Percentiles rank a stretch among this genome's conserved stretches.
Evolutionary conservation across 2,113 vertebrate species (phyloP).

Genomic region (Hymenochirus boettgeri): DNA sequence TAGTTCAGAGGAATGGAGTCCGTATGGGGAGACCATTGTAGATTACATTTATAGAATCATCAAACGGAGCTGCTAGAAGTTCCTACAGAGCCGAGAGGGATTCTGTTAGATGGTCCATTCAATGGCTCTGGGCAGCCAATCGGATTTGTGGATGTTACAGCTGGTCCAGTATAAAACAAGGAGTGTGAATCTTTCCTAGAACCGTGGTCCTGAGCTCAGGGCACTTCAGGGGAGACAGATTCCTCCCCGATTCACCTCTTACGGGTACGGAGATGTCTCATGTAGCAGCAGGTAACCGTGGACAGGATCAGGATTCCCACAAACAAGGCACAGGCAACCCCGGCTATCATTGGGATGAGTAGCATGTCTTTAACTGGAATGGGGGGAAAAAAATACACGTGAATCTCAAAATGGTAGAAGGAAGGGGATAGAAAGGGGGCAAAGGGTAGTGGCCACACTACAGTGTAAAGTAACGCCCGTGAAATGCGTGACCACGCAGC

Average conservation of each 20-base stretch:
- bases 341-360: slow-evolving; percentile 73
- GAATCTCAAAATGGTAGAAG: not conserved
- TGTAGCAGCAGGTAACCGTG: slow-evolving; percentile 83
- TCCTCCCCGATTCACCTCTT: slow-evolving; percentile 51
- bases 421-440: not conserved
- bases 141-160: no score
- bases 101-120: no score
- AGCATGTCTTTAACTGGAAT: slow-evolving; percentile 73
- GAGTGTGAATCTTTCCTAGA: not conserved
- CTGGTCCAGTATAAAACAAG: not conserved
- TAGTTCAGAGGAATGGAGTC: not conserved
- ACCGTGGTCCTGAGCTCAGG: no score
- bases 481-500: no score
- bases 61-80: not conserved
- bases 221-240: not conserved
- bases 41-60: no score
- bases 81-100: no score
- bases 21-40: not conserved
- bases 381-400: not conserved
- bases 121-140: not conserved
- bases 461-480: no score
- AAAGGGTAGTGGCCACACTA: no score
- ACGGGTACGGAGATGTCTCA: slow-evolving; percentile 64
- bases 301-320: slow-evolving; percentile 71
- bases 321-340: slow-evolving; percentile 72